Evolutionary conservation across 2,888 invertebrate species (phyloP).

Genomic region (Leptura quadrifasciata): DNA sequence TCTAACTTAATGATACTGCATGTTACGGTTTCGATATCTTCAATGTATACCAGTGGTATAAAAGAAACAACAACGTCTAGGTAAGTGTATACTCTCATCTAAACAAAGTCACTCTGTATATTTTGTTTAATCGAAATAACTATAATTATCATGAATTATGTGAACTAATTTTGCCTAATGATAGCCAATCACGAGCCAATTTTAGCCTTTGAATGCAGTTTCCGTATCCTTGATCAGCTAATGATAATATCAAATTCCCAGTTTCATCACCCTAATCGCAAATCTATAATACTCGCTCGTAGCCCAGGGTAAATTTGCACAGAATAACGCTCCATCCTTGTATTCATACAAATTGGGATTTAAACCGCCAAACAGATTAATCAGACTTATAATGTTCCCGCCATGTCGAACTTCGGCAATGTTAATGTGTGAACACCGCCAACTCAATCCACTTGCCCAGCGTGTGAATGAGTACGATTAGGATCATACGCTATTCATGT

Average conservation of each 20-base stretch:
- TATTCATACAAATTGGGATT: slow-evolving; percentile 33
- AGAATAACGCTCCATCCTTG: slow-evolving; percentile 9
- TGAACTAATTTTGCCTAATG: neutral
- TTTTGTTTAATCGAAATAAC: neutral
- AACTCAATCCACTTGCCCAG: neutral
- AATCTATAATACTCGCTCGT: slow-evolving; percentile 39
- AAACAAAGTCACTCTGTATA: neutral
- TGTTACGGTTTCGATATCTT: no score
- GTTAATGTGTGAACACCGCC: neutral
- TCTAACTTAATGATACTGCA: no score
- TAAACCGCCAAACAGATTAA: slow-evolving; percentile 32
- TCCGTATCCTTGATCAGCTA: slow-evolving; percentile 16
- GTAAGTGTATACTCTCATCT: no score
- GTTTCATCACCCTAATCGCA: slow-evolving; percentile 42
- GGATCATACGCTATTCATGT: slow-evolving; percentile 9
- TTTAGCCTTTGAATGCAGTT: slow-evolving; percentile 10
- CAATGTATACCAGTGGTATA: no score
- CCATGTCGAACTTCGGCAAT: slow-evolving; percentile 19
- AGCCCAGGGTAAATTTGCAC: slow-evolving; percentile 24
- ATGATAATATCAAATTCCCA: slow-evolving; percentile 37
- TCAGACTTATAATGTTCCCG: slow-evolving; percentile 34
- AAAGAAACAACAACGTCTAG: no score
- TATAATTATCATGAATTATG: neutral
- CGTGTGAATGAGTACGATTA: slow-evolving; percentile 16
- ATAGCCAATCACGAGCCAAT: neutral